phyloP scores from a whole-genome alignment of 2,888 invertebrate genomes.

The Chrysolina haemoptera region DNA sequence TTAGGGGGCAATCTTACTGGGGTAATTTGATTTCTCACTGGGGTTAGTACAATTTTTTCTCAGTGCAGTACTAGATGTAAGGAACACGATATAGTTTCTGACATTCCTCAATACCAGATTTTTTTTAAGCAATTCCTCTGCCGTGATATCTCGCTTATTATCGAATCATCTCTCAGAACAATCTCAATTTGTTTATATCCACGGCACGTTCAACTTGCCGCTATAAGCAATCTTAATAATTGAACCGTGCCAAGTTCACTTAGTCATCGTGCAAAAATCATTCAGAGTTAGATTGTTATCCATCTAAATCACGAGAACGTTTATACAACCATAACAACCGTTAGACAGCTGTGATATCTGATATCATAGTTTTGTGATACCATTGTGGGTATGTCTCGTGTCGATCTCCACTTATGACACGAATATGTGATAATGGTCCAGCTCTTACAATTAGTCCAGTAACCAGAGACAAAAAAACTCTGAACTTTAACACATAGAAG shows the following conservation, averaged over 20 bases:
- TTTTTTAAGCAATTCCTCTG: not conserved
- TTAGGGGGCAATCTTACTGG: no score
- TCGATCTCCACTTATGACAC: conserved; percentile 17
- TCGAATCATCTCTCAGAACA: conserved; percentile 6
- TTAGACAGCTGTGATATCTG: conserved; percentile 22
- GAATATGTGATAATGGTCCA: conserved; percentile 14
- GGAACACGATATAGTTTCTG: no score
- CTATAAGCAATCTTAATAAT: conserved; percentile 7
- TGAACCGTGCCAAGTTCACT: conserved; percentile 22
- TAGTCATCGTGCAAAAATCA: conserved; percentile 20
- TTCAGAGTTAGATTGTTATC: conserved; percentile 17
- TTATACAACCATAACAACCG: conserved; percentile 23
- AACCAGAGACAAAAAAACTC: no score
- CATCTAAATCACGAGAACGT: conserved; percentile 22
- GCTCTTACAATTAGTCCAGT: not conserved
- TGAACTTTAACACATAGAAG: no score
- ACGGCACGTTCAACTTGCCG: conserved; percentile 20
- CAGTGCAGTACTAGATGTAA: no score
- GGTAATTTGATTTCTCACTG: no score
- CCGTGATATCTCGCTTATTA: not conserved
- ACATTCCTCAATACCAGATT: no score
- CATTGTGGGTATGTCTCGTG: conserved; percentile 6
- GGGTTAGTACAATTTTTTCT: no score
- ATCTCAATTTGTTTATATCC: conserved; percentile 11
- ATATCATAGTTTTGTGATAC: conserved; percentile 15